Evolutionary conservation across 2,888 invertebrate genomes (phyloP).

Genomic region (Campaea margaritaria): DNA sequence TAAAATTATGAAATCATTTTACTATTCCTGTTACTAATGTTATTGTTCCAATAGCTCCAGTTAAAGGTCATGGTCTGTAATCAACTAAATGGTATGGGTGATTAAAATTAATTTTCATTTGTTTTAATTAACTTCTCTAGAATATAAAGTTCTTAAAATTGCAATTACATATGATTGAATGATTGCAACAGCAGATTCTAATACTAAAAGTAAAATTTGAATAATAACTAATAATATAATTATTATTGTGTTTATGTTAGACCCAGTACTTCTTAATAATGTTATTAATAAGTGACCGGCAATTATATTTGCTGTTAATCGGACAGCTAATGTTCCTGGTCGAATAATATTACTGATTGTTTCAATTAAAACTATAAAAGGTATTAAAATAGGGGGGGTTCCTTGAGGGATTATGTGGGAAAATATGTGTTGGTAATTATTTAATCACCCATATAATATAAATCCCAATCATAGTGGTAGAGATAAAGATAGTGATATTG

Average conservation of each 20-base stretch:
- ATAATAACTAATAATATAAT: conserved; percentile 67
- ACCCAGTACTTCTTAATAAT: conserved; percentile 77
- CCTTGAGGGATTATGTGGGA: too few relatives aligned
- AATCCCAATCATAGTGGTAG: conserved; percentile 47
- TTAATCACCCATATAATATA: too few relatives aligned
- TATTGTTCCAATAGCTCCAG: conserved; percentile 85
- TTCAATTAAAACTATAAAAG: conserved; percentile 91
- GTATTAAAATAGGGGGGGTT: conserved; percentile 39
- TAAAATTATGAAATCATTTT: conserved; percentile 87
- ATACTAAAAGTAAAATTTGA: conserved; percentile 81
- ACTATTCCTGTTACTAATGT: conserved; percentile 83
- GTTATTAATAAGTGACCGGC: conserved; percentile 89
- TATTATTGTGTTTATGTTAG: conserved; percentile 48
- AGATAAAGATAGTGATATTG: conserved; percentile 84
- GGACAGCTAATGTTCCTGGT: conserved; percentile 88
- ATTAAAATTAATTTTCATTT: conserved; percentile 82
- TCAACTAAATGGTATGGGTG: conserved; percentile 88
- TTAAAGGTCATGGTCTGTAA: conserved; percentile 87
- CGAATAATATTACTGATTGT: conserved; percentile 90
- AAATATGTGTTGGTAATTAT: too few relatives aligned
- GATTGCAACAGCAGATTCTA: conserved; percentile 86
- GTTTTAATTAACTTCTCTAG: conserved; percentile 86
- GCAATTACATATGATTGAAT: conserved; percentile 89
- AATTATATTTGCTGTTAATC: conserved; percentile 91
- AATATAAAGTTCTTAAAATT: conserved; percentile 87